Evolutionary conservation across 2,888 invertebrate genomes (phyloP).

Genomic region (Acleris emargana): DNA sequence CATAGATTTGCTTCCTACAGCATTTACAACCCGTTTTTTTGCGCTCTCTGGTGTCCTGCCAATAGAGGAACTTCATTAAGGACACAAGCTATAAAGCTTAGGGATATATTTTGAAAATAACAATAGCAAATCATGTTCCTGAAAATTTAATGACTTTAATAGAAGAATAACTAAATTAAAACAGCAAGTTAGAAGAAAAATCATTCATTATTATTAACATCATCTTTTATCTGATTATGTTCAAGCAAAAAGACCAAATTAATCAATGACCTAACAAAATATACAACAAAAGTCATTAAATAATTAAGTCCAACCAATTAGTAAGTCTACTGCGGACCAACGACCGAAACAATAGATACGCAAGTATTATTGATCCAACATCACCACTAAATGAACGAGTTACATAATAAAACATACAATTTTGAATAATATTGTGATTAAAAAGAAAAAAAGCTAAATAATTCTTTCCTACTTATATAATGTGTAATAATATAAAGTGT

Average conservation of each 20-base stretch:
- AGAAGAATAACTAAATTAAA: constrained; percentile 84
- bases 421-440: constrained; percentile 83
- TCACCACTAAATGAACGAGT: constrained; percentile 72
- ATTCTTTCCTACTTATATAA: constrained; percentile 83
- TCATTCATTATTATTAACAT: constrained; percentile 75
- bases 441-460: constrained; percentile 81
- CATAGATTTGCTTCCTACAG: no score
- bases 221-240: constrained; percentile 76
- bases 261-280: constrained; percentile 84
- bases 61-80: no score
- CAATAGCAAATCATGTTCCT: constrained; percentile 70
- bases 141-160: constrained; percentile 84
- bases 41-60: no score
- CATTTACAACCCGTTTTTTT: no score
- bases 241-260: constrained; percentile 80
- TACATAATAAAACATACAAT: constrained; percentile 82
- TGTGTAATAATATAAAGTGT: constrained; percentile 84
- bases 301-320: constrained; percentile 79
- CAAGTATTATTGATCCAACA: constrained; percentile 64
- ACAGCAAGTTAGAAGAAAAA: constrained; percentile 83
- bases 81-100: no score
- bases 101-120: constrained; percentile 38
- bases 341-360: constrained; percentile 64
- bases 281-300: constrained; percentile 84
- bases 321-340: constrained; percentile 70